Evolutionary conservation across 2,797 vertebrate genomes (phyloP), one percentile per base, ranked within the genome.

Genomic region (Coilia nasus): DNA sequence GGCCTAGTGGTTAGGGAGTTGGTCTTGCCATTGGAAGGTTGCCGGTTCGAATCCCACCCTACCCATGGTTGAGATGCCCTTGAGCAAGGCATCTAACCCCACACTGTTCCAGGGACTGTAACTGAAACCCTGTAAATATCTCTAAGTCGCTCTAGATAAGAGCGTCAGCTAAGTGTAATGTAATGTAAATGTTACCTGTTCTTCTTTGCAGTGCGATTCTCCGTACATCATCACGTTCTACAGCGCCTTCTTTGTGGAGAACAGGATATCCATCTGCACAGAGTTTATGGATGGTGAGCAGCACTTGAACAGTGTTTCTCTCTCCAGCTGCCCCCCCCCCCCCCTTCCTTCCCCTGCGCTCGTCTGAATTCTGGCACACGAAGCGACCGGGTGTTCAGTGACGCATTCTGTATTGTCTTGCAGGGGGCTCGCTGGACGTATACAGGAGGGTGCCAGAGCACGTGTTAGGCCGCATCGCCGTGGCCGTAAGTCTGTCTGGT

Each of bases 191-290:
- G 84, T 86, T 88, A 75, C 62, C 17, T 84, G 85, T 92, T 86
- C 85, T 6, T 19, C 6, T 28, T 94, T 95, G 50, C 96, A 99
- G 98, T 99, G 98, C 83, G 98, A 99, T 93, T 99, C 98, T 0
- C 97, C 97, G 0, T 99, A 98, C 92, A 99, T 99, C 95, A 99
- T 99, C 95, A 98, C 97, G 86, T 99, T 99, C 97, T 99, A 99
- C 89, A 97, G 98, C 85, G 98, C 98, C 89, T 99, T 99, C 94
- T 99, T 99, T 91, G 97, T 99, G 87, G 98, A 99, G 93, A 99
- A 99, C 96, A 95, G 98, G 90, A 99, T 99, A 95, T 99, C 98
- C 1, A 96, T 99, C 94, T 99, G 98, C 92, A 99, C 98, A 84
- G 98, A 99, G 93, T 99, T 98, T 92, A 99, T 99, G 98, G 98